A percentile compares a stretch with the other conserved stretches of the same genome.
Evolutionary conservation across 2,888 invertebrate genomes (phyloP).

Genomic region (Dryocosmus kuriphilus): DNA sequence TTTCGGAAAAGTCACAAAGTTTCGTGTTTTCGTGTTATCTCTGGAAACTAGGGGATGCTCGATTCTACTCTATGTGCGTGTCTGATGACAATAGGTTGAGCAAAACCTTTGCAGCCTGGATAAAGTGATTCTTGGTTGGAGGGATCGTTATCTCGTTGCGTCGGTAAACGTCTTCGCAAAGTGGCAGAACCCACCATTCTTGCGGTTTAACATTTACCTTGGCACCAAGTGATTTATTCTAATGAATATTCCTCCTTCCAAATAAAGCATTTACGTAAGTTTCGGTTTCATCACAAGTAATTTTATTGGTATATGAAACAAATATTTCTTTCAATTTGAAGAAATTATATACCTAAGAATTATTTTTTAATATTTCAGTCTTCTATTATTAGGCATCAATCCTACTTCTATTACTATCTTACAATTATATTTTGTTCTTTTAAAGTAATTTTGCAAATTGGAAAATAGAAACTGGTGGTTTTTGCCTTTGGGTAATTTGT

Average conservation of each 20-base stretch:
- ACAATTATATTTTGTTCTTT: background rate
- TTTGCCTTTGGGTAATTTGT: background rate
- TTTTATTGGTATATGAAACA: background rate
- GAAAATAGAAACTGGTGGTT: background rate
- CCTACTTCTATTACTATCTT: background rate
- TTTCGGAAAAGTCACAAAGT: background rate
- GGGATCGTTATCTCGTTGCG: slow-evolving; percentile 42
- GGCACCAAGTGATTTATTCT: slow-evolving; percentile 36
- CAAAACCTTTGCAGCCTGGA: slow-evolving; percentile 47
- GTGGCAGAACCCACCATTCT: slow-evolving; percentile 23
- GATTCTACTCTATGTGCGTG: slow-evolving; percentile 58
- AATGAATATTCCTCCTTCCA: slow-evolving; percentile 33
- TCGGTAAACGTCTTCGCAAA: slow-evolving; percentile 24
- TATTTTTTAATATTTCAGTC: background rate
- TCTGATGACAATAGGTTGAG: slow-evolving; percentile 65
- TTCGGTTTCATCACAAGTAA: background rate
- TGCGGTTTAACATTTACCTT: slow-evolving; percentile 41
- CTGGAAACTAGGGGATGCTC: background rate
- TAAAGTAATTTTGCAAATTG: background rate
- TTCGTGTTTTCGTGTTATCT: background rate
- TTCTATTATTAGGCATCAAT: background rate
- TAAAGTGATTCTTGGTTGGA: slow-evolving; percentile 53
- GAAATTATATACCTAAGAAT: too few relatives aligned
- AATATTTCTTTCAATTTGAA: background rate
- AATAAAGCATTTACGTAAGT: slow-evolving; percentile 25